These are phyloP conservation scores for Falco rusticolus DNA, from an alignment of 2,797 vertebrate genomes.

Conservation along the genomic window DNA sequence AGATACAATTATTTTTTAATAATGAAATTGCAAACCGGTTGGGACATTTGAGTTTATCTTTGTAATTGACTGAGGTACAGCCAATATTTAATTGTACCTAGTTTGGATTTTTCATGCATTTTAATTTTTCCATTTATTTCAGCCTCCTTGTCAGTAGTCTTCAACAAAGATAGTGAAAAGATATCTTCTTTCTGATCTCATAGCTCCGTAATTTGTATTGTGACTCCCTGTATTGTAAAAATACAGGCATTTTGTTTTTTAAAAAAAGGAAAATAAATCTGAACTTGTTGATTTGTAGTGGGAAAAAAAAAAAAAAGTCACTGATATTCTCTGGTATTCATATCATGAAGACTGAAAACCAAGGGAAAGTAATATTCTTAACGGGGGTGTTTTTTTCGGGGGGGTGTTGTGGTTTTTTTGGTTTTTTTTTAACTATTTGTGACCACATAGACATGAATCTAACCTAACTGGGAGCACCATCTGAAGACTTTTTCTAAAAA, in stretches of 20 bases:
- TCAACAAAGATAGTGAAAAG: neutral
- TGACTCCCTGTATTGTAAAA: neutral
- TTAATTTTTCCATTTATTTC: neutral
- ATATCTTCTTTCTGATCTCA: neutral
- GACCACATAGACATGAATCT: neutral
- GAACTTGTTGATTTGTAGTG: conserved; percentile 25
- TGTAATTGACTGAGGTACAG: neutral
- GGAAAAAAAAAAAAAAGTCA: neutral
- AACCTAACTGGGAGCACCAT: neutral
- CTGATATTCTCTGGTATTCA: neutral
- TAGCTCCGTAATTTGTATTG: neutral
- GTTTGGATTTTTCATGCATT: neutral
- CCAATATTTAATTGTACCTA: neutral
- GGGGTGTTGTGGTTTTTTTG: too few species aligned
- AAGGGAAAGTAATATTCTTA: neutral
- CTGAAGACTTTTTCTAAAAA: neutral
- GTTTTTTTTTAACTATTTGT: neutral
- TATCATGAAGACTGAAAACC: neutral
- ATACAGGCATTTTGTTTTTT: neutral
- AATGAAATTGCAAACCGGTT: neutral
- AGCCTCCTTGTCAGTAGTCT: neutral
- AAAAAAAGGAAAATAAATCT: neutral
- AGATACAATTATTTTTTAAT: neutral
- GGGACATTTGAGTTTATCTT: neutral
- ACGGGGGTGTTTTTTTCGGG: neutral